phyloP scores from a whole-genome alignment of 2,888 invertebrate genomes.

The Norana najaformis region DNA sequence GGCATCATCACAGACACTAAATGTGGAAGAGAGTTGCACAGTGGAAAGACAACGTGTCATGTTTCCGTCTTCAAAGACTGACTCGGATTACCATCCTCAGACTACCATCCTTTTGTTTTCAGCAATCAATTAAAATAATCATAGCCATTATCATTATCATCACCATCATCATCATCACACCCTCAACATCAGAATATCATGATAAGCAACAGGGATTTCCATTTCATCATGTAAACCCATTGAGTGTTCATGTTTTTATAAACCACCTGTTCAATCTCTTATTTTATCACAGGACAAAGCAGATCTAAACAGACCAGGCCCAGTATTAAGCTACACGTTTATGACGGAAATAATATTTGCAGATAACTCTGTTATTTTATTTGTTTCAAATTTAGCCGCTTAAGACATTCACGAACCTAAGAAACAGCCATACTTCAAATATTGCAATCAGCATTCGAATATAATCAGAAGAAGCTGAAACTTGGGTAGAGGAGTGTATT shows the following conservation, averaged over 20 bases:
- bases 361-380: not conserved
- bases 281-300: too few species aligned
- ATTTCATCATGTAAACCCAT: too few species aligned
- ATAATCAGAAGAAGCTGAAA: not conserved
- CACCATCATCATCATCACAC: too few species aligned
- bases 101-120: too few species aligned
- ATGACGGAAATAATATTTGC: too few species aligned
- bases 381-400: not conserved
- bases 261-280: too few species aligned
- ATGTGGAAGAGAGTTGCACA: not conserved
- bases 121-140: not conserved
- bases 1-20: not conserved
- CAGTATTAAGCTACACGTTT: not conserved
- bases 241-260: too few species aligned
- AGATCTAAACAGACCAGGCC: not conserved
- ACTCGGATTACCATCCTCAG: too few species aligned
- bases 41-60: too few species aligned
- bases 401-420: not conserved
- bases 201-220: too few species aligned
- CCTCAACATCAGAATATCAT: too few species aligned
- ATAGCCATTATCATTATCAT: too few species aligned
- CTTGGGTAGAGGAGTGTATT: not conserved
- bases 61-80: not conserved
- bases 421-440: not conserved
- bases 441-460: not conserved